Base-by-base conservation (phyloP, 2,888 invertebrate species). In the Heterodera filipjevi region DNA sequence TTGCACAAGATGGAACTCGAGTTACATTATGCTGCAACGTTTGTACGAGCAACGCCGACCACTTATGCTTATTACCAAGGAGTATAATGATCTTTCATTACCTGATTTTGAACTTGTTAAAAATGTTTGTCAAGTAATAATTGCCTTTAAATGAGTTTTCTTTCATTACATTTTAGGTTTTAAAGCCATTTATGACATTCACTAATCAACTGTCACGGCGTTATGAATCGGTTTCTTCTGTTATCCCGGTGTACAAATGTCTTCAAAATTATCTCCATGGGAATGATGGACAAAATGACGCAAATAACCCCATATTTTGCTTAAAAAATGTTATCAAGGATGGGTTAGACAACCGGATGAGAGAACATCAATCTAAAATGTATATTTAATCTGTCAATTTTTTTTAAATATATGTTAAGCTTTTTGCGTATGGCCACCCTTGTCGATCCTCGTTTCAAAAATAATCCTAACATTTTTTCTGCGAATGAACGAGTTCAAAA, bases 91-190 rank as follows among this genome's bases (percentile, higher is more conserved):
- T n/a, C 14, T 66, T 14, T 12, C 8, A 66, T 66, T 66, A 14
- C 66, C 66, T 66, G 66, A 66, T 66, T 66, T 66, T 14, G 66
- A 66, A n/a, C 14, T 66, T 14, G 14, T 66, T 14, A 66, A 14
- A 8, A 66, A 66, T 14, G 32, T 66, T 44, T 44, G 44, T 44
- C 8, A 44, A 12, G 44, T 44, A 12, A 44, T 10, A 44, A 44
- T 12, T 44, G 8, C 5, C 12, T 44, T 44, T 10, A 44, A 44
- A 44, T 10, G 12, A 44, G 12, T 10, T 44, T 10, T 44, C 44
- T 44, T 44, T 12, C 5, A 10, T 44, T n/a, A n/a, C 5, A 44
- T 12, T 33, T 12, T 14, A 32, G 33, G 14, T 66, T 66, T 66
- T 66, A 33, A 66, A 66, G 33, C 66, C 66, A 32, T 66, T 66